Conservation (phyloP, 2,888 invertebrate species). For the Gryllus longicercus region DNA sequence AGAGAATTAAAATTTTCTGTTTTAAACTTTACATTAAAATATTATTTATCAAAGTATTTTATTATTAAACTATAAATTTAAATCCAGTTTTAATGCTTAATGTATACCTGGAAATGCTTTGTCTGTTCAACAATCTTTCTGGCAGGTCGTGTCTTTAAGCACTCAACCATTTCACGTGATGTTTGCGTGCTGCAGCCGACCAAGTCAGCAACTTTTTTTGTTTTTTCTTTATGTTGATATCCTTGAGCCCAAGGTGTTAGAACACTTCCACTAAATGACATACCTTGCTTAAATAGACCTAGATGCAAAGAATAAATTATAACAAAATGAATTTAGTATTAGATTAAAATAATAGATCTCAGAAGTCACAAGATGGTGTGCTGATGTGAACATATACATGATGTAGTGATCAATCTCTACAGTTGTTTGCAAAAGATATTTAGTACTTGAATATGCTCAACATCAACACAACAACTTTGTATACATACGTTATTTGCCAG, state of each 20-base stretch:
- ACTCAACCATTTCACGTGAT: constrained; percentile 58
- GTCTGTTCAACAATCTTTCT: constrained; percentile 55
- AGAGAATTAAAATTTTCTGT: constrained; percentile 33
- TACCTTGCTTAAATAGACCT: constrained; percentile 59
- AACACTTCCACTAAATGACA: constrained; percentile 68
- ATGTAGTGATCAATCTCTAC: background rate
- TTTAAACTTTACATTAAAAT: background rate
- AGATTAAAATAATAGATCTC: no score
- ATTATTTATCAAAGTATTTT: background rate
- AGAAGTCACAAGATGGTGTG: no score
- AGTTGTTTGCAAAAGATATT: background rate
- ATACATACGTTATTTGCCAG: no score
- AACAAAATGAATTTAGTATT: background rate
- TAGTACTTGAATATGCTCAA: no score
- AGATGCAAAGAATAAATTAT: background rate
- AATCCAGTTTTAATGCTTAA: background rate
- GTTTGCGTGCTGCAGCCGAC: constrained; percentile 60
- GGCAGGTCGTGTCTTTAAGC: constrained; percentile 60
- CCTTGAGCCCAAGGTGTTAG: constrained; percentile 59
- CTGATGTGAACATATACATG: background rate
- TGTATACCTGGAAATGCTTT: background rate
- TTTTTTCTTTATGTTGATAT: constrained; percentile 58
- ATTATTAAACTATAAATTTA: background rate
- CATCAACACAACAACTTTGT: no score
- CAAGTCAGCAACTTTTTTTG: constrained; percentile 57